These are phyloP conservation scores for Dendroctonus ponderosae DNA, from an alignment of 1,140 invertebrate species.

Conservation along the genomic window DNA sequence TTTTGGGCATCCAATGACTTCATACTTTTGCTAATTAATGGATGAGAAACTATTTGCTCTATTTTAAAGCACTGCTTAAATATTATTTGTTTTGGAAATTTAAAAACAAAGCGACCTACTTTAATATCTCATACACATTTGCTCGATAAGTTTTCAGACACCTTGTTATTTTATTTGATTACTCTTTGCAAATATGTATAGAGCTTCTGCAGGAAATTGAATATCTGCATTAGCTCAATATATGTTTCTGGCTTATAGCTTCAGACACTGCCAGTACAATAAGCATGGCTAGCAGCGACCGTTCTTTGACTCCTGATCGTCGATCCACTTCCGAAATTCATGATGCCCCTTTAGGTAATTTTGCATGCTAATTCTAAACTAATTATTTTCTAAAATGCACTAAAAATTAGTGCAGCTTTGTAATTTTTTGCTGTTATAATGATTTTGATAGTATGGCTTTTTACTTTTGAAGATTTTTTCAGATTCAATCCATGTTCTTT, in stretches of 20 bases:
- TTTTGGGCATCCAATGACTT: no score
- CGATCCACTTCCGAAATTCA: slow-evolving; percentile 36
- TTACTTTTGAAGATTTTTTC: slow-evolving; percentile 23
- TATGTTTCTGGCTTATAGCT: slow-evolving; percentile 42
- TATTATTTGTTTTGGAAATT: no score
- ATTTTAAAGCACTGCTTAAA: no score
- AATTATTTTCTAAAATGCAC: no score
- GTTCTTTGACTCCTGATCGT: slow-evolving; percentile 40
- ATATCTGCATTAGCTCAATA: no score
- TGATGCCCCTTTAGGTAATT: slow-evolving; percentile 42
- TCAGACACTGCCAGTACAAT: slow-evolving; percentile 50
- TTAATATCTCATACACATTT: background rate
- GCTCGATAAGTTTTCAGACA: background rate
- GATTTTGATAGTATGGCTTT: background rate
- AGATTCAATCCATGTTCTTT: slow-evolving; percentile 83
- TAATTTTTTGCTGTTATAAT: no score
- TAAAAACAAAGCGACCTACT: background rate
- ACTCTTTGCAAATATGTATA: background rate
- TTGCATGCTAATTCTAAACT: background rate
- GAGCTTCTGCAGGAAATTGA: no score
- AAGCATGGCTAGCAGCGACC: slow-evolving; percentile 48
- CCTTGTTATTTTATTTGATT: background rate
- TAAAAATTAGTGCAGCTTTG: no score
- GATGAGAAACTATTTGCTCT: no score
- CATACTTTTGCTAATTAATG: no score